phyloP scores from a whole-genome alignment of 2,113 vertebrate species.

The Lethenteron camtschaticum region DNA sequence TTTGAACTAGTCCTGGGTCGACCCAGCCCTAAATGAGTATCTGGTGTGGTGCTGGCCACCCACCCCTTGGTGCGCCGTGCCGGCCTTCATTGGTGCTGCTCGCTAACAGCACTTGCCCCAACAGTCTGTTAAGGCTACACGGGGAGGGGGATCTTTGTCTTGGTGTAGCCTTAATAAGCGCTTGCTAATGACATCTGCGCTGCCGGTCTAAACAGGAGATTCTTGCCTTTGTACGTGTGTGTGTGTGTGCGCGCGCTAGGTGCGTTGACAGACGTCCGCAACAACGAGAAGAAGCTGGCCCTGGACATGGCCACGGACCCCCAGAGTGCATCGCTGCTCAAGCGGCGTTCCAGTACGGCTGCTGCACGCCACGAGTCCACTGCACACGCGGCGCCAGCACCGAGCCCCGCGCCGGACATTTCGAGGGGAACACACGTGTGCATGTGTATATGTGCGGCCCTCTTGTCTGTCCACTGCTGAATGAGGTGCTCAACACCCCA shows the following conservation, averaged over 20 bases:
- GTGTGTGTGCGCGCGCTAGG: neutral
- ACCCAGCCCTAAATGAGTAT: no score
- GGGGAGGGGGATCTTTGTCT: neutral
- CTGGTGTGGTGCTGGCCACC: neutral
- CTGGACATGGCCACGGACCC: slow-evolving; percentile 85
- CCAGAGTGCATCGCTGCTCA: slow-evolving; percentile 63
- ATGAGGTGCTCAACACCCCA: neutral
- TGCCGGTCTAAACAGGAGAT: no score
- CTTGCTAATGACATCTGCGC: no score
- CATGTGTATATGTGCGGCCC: neutral
- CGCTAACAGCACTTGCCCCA: neutral
- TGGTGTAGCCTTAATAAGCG: neutral
- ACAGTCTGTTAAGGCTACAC: neutral
- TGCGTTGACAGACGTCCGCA: neutral
- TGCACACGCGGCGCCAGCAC: neutral
- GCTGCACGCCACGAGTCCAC: neutral
- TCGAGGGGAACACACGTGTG: neutral
- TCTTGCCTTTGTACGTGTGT: neutral
- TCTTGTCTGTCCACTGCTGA: neutral
- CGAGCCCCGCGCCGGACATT: neutral
- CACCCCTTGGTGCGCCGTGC: neutral
- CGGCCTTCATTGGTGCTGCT: neutral
- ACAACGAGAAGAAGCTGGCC: slow-evolving; percentile 76
- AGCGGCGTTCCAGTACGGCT: slow-evolving; percentile 22
- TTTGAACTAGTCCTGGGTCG: no score